Conservation (phyloP, 2,113 vertebrate genomes). For the Calidris pygmaea region DNA sequence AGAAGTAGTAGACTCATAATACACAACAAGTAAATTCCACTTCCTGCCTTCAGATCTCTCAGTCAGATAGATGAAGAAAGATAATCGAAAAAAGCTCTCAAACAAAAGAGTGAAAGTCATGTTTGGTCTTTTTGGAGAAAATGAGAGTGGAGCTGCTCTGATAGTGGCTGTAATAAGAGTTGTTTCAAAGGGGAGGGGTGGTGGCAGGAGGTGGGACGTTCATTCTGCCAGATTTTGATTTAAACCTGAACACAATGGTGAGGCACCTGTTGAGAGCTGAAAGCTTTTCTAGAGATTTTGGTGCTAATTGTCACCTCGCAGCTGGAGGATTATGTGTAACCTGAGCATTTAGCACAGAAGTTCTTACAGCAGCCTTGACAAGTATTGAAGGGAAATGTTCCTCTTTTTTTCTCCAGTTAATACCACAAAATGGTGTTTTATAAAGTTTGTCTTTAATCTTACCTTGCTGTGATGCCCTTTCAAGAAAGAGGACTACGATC, state of each 20-base stretch:
- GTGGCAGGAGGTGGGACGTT: neutral
- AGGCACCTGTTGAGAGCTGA: constrained; percentile 60
- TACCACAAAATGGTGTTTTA: neutral
- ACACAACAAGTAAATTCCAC: neutral
- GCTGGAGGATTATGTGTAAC: constrained; percentile 64
- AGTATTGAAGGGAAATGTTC: neutral
- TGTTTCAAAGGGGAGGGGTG: neutral
- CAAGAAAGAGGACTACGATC: neutral
- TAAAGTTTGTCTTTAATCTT: neutral
- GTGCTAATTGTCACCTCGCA: constrained; percentile 49
- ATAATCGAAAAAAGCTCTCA: neutral
- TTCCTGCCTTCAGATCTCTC: constrained; percentile 25
- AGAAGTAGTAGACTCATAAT: neutral
- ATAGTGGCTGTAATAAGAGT: neutral
- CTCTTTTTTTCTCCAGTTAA: neutral
- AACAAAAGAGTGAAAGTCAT: constrained; percentile 10
- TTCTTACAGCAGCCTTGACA: constrained; percentile 7
- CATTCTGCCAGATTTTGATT: constrained; percentile 14
- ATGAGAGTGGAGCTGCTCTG: neutral
- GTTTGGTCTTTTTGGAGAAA: neutral
- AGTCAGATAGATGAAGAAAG: neutral
- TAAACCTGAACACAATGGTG: constrained; percentile 19
- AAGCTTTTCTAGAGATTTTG: constrained; percentile 32
- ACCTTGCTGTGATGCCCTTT: neutral
- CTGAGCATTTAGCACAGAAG: neutral